Percentiles rank a stretch among this genome's conserved stretches.
Evolutionary conservation across 35 echinoderm and acorn worm genomes (phyloP).

Genomic region (Strongylocentrotus purpuratus): DNA sequence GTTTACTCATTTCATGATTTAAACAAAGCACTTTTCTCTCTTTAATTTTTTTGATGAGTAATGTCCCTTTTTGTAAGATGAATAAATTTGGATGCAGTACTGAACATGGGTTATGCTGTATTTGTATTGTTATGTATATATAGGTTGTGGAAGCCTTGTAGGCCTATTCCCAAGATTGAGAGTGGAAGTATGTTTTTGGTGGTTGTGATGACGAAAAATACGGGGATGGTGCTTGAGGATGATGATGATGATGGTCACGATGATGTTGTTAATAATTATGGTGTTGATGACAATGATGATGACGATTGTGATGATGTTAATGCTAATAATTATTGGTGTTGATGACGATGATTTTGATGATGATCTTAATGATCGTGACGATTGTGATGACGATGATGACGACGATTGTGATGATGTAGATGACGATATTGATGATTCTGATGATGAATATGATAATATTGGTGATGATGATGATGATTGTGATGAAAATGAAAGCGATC

Average conservation of each 20-base stretch:
- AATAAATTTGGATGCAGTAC: background rate
- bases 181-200: background rate
- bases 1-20: too few relatives aligned
- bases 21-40: too few relatives aligned
- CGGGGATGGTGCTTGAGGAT: too few relatives aligned
- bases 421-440: too few relatives aligned
- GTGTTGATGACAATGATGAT: background rate
- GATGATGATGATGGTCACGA: too few relatives aligned
- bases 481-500: background rate
- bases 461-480: background rate
- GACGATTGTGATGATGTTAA: background rate
- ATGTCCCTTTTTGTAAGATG: background rate
- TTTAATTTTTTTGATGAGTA: too few relatives aligned
- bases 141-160: too few relatives aligned
- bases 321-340: background rate
- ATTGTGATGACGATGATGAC: too few relatives aligned
- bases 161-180: background rate
- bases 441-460: background rate
- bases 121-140: too few relatives aligned
- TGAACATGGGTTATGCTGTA: background rate
- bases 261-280: background rate
- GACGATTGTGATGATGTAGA: too few relatives aligned
- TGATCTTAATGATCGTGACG: background rate
- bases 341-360: background rate
- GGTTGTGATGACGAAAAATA: background rate